Evolutionary conservation across 2,888 invertebrate genomes (phyloP).

Genomic region (Apomyelois bistriatella): DNA sequence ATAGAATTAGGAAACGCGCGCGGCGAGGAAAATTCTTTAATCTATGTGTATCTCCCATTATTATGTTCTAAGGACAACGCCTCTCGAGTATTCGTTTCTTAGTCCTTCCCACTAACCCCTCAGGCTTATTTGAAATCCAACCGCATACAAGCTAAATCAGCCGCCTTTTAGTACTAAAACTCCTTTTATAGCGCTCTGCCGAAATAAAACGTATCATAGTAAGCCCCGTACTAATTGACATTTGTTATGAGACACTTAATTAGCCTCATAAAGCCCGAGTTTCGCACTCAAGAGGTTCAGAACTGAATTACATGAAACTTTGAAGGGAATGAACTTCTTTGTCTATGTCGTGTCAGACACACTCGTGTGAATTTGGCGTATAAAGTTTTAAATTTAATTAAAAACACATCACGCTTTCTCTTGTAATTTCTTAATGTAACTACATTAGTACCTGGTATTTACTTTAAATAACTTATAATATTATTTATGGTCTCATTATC

Average conservation of each 20-base stretch:
- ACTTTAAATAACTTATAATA: background rate
- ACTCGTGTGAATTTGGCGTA: background rate
- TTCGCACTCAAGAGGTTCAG: conserved; percentile 33
- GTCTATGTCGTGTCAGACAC: conserved; percentile 5
- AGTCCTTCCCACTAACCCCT: too few relatives aligned
- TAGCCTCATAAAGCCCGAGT: conserved; percentile 37
- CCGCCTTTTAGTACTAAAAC: conserved; percentile 14
- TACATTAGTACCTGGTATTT: background rate
- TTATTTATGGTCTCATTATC: too few relatives aligned
- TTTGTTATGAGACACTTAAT: conserved; percentile 39
- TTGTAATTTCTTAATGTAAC: background rate
- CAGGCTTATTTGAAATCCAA: conserved; percentile 3
- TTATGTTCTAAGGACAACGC: too few relatives aligned
- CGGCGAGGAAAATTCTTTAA: too few relatives aligned
- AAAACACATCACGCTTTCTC: background rate
- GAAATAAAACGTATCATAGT: conserved; percentile 21
- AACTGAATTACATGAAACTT: conserved; percentile 29
- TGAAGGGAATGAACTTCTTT: conserved; percentile 20
- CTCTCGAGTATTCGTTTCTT: too few relatives aligned
- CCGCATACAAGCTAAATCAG: conserved; percentile 10
- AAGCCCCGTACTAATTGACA: conserved; percentile 38
- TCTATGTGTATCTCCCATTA: too few relatives aligned
- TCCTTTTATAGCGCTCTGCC: conserved; percentile 14
- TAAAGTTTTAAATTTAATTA: conserved; percentile 9
- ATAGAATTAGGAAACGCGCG: too few relatives aligned